Base-by-base conservation (phyloP, 2,113 vertebrate genomes). In the Pygoscelis adeliae region DNA sequence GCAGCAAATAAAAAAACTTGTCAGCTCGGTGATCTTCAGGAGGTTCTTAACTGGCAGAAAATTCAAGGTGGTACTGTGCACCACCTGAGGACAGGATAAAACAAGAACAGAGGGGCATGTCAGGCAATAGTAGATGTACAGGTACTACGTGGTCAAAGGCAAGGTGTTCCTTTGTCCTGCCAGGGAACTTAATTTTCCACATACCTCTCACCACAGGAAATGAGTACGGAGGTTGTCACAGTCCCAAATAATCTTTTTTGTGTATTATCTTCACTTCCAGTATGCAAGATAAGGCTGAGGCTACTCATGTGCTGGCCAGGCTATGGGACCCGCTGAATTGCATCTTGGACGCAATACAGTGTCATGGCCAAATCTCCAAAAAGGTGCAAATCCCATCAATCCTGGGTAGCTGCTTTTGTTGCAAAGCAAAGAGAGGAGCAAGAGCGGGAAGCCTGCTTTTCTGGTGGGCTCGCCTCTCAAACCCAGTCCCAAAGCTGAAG, bases 301-400 rank as follows among this genome's bases (percentile, higher is more conserved):
- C 30, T 18, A 36, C 9, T 67, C 19, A 13, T 36, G 13, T 29
- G 40, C 40, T 77, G 58, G 14, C 23, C 29, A 55, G 46, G 7
- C 49, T 53, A 30, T 5, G 26, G 17, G 29, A 62, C 34, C 38
- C 1, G 5, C 32, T 62, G 53, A 87, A 67, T 1, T 63, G 47
- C 65, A 50, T 7, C 53, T 58, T 38, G 17, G 20, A 21, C 1
- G 3, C 55, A 42, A 15, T 7, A 47, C 8, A 65, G 6, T 11
- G 47, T 38, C 47, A 44, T 3, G 16, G n/a, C 10, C 40, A 78
- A 53, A 47, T 63, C 46, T 78, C 23, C 44, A 34, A 56, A 92
- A 59, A 58, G 19, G 26, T 0, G 0, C n/a, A 74, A 52, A 74
- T n/a, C 40, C 42, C 47, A 66, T 22, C 46, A 22, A 5, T 1